Evolutionary conservation across 2,797 vertebrate species (phyloP).

Genomic region (Glossophaga mutica): DNA sequence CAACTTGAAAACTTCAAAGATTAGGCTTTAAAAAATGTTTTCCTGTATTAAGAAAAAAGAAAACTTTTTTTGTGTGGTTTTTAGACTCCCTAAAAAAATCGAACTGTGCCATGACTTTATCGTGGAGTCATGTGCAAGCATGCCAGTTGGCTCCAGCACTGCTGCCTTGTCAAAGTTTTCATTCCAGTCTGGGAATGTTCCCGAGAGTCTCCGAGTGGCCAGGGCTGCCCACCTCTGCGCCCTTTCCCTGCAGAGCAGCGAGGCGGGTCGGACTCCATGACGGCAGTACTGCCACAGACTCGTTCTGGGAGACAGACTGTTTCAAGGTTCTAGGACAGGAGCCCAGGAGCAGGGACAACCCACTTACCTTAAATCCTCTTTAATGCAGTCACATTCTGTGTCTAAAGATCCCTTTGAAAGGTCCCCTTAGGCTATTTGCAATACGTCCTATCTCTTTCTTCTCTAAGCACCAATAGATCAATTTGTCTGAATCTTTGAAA

Average conservation of each 20-base stretch:
- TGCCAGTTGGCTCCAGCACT: conserved; percentile 38
- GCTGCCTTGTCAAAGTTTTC: conserved; percentile 36
- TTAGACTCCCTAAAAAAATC: conserved; percentile 26
- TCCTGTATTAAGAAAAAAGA: neutral
- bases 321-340: neutral
- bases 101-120: conserved; percentile 10
- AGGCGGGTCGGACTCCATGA: neutral
- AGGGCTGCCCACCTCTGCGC: neutral
- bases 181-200: conserved; percentile 55
- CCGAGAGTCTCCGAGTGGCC: neutral
- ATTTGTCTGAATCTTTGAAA: neutral
- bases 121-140: neutral
- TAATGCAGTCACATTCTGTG: neutral
- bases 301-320: neutral
- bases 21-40: neutral
- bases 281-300: neutral
- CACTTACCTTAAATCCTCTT: neutral
- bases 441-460: neutral
- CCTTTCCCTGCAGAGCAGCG: neutral
- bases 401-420: neutral
- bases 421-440: neutral
- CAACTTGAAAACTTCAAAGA: neutral
- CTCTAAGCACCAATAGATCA: neutral
- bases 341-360: neutral
- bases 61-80: neutral